phyloP scores from a whole-genome alignment of 2,888 invertebrate species.

The Euproctis similis region DNA sequence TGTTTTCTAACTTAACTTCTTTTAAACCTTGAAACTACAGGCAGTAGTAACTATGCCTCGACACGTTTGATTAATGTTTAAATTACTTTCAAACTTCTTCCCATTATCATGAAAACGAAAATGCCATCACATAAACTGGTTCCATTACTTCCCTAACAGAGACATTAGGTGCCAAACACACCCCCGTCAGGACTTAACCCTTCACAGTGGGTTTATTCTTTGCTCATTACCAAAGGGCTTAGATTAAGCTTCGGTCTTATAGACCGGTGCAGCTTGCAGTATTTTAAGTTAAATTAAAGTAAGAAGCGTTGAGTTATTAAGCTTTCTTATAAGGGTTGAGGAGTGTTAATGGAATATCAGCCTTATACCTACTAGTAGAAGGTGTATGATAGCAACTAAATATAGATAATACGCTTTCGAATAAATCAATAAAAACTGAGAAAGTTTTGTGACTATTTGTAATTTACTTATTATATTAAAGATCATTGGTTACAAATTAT shows the following conservation, averaged over 20 bases:
- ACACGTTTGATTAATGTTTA: no score
- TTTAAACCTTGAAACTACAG: no score
- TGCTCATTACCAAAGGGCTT: slow-evolving; percentile 53
- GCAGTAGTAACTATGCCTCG: no score
- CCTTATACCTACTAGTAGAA: slow-evolving; percentile 12
- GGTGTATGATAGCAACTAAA: no score
- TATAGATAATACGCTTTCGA: no score
- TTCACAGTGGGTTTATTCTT: slow-evolving; percentile 30
- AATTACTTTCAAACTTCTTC: background rate
- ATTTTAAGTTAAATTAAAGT: slow-evolving; percentile 48
- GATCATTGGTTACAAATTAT: slow-evolving; percentile 17
- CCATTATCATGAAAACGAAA: slow-evolving; percentile 16
- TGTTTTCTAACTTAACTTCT: no score
- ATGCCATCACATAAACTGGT: slow-evolving; percentile 16
- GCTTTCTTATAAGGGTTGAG: slow-evolving; percentile 26
- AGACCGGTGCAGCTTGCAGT: slow-evolving; percentile 34
- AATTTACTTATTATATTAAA: slow-evolving; percentile 13
- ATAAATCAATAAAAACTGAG: no score
- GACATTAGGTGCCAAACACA: slow-evolving; percentile 29
- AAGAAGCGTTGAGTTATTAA: slow-evolving; percentile 44
- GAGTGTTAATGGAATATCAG: slow-evolving; percentile 9
- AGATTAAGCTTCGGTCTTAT: slow-evolving; percentile 35
- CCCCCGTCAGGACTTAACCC: slow-evolving; percentile 28
- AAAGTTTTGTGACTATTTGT: no score
- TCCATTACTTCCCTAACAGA: slow-evolving; percentile 33